Base-by-base conservation (phyloP, 2,888 invertebrate species). In the Subacronicta megacephala region DNA sequence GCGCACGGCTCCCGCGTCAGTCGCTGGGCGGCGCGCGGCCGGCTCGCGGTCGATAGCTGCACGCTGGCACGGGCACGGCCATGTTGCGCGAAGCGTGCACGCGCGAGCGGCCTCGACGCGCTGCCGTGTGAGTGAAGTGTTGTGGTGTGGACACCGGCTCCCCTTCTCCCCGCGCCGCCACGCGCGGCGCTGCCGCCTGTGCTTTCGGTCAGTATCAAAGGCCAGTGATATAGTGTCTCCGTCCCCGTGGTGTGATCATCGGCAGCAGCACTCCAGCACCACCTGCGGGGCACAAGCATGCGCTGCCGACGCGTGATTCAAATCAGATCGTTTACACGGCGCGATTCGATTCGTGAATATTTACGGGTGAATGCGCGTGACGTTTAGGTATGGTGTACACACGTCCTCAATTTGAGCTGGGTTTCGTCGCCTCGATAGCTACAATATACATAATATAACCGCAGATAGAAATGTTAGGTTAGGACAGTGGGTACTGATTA, bases 21-120 rank as follows among this genome's bases (percentile, higher is more conserved):
- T 89, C 90, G 89, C 88, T 84, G 83, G 87, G 87, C 85, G 89
- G 88, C 89, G 88, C 85, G 88, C 88, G 88, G 84, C 88, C 92
- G 89, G 90, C 92, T 70, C 86, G 86, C 89, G 93, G 93, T 93
- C 93, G 93, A 93, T 93, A 92, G 88, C 85, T 83, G 86, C 85
- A 79, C 81, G 84, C 81, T 80, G 79, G 80, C 77, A 78, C 83
- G 78, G 65, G 86, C 88, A 83, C 89, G 87, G 85, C 88, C 90
- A 90, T 89, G 89, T 79, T 84, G 85, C 86, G 83, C 85, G 84
- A 80, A 77, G 81, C 85, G 85, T 82, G 89, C 87, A 85, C 91
- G 90, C 89, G 90, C 88, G 81, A 78, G 81, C 82, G 81, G 82
- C 82, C 81, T 69, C 80, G 72, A 78, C 84, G 86, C 80, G 86